These are phyloP conservation scores for Lepetodrilus schrolli DNA, from an alignment of 2,888 invertebrate genomes.

Conservation along the genomic window DNA sequence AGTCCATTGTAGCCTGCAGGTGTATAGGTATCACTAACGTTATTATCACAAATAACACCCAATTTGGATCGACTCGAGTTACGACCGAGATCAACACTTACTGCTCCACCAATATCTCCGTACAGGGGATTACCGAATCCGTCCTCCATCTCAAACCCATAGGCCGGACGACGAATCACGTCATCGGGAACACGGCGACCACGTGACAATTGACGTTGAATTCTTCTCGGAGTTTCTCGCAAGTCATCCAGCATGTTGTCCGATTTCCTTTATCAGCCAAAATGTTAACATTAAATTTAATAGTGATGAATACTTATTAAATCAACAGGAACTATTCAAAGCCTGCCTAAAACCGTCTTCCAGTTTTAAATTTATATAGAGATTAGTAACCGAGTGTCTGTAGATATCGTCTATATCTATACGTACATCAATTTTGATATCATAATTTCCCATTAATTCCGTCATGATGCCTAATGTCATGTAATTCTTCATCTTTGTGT, in stretches of 20 bases:
- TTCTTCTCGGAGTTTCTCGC: background rate
- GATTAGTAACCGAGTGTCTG: too few species aligned
- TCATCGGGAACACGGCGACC: constrained; percentile 10
- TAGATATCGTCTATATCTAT: too few species aligned
- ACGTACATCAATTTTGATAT: too few species aligned
- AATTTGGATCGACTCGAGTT: too few species aligned
- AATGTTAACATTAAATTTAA: background rate
- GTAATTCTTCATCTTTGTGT: too few species aligned
- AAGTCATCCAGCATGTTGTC: constrained; percentile 23
- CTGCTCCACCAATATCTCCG: constrained; percentile 46
- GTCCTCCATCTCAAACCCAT: constrained; percentile 37
- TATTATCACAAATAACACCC: too few species aligned
- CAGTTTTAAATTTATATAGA: too few species aligned
- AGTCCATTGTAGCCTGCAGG: too few species aligned
- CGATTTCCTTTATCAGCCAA: constrained; percentile 3
- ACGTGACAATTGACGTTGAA: background rate
- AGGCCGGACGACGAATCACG: constrained; percentile 6
- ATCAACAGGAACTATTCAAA: background rate
- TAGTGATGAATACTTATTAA: background rate
- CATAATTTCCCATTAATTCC: too few species aligned
- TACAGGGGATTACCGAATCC: constrained; percentile 66
- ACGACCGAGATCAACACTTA: constrained; percentile 33
- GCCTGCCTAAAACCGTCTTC: too few species aligned
- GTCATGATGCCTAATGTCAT: too few species aligned
- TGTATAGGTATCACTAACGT: too few species aligned